These are phyloP conservation scores for Ectropis grisescens DNA, from an alignment of 1,140 invertebrate genomes.

Conservation along the genomic window DNA sequence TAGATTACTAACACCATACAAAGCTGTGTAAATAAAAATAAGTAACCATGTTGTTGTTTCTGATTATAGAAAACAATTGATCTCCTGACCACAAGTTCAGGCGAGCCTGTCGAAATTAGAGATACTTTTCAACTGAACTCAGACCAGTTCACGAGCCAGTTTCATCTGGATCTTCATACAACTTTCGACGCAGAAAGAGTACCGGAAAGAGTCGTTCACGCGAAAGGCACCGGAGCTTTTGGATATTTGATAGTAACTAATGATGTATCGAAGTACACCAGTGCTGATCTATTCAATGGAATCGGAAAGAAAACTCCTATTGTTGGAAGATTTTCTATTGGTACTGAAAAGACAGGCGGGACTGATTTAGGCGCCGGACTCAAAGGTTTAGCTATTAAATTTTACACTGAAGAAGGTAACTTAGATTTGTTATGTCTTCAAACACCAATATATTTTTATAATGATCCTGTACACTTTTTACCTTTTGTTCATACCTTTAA, in stretches of 20 bases:
- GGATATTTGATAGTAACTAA: slow-evolving; percentile 94
- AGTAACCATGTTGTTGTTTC: too few relatives aligned
- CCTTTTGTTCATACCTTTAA: slow-evolving; percentile 73
- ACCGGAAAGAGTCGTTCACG: slow-evolving; percentile 93
- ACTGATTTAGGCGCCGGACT: slow-evolving; percentile 79
- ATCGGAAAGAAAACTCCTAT: slow-evolving; percentile 89
- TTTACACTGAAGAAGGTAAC: slow-evolving; percentile 84
- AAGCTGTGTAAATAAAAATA: too few relatives aligned
- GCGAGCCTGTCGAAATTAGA: slow-evolving; percentile 80
- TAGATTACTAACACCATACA: too few relatives aligned
- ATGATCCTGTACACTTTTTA: slow-evolving; percentile 76
- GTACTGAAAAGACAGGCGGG: slow-evolving; percentile 86
- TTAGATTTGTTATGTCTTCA: slow-evolving; percentile 80
- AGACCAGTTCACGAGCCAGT: slow-evolving; percentile 81
- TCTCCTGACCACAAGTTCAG: slow-evolving; percentile 74
- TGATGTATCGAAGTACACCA: slow-evolving; percentile 87
- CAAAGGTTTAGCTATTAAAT: slow-evolving; percentile 79
- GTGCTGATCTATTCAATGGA: slow-evolving; percentile 85
- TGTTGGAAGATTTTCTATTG: slow-evolving; percentile 78
- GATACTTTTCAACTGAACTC: slow-evolving; percentile 56
- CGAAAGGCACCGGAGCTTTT: slow-evolving; percentile 93
- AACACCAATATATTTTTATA: slow-evolving; percentile 79
- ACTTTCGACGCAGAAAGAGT: slow-evolving; percentile 93
- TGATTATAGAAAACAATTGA: too few relatives aligned
- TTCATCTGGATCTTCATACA: slow-evolving; percentile 86